Evolutionary conservation across 2,888 invertebrate species (phyloP), one percentile per base, ranked within the genome.

Genomic region (Acanthosepion pharaonis): DNA sequence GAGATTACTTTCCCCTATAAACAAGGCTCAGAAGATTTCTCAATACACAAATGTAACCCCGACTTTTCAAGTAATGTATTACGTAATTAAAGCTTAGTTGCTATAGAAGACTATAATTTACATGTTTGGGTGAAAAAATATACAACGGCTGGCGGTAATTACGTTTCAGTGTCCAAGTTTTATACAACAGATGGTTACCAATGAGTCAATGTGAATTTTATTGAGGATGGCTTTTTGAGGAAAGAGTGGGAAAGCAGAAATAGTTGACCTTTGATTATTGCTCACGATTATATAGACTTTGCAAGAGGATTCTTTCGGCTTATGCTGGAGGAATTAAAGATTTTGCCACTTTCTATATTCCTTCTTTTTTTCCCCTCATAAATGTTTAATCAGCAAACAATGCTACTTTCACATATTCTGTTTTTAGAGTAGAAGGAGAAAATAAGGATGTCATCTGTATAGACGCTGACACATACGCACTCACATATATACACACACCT

Each of bases 251-350:
- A n/a, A n/a, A n/a, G 33, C 78, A n/a, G 33, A 78, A 78, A 78
- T 78, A 78, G 78, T 78, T n/a, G 78, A 78, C n/a, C n/a, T 78
- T n/a, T n/a, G 78, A n/a, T 78, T n/a, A 78, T 78, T 78, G 15
- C 78, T 9, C n/a, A 78, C 3, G 78, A 78, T 78, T 78, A 78
- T n/a, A 15, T 78, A 78, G 28, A n/a, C 78, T 9, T 5, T n/a
- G 8, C n/a, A n/a, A 8, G 2, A 20, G 11, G n/a, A 78, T 15
- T 78, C 18, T 15, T 78, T 78, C n/a, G 11, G 78, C 78, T 78
- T 78, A 33, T 18, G n/a, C 15, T 4, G n/a, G 78, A 78, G 18
- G 15, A 78, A 5, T 78, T 78, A 78, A 78, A 15, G n/a, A 4
- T 78, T 15, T n/a, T 23, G n/a, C n/a, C 0, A 78, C 11, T 78